These are phyloP conservation scores for Barypeithes pellucidus DNA, from an alignment of 2,888 invertebrate species.

Conservation along the genomic window DNA sequence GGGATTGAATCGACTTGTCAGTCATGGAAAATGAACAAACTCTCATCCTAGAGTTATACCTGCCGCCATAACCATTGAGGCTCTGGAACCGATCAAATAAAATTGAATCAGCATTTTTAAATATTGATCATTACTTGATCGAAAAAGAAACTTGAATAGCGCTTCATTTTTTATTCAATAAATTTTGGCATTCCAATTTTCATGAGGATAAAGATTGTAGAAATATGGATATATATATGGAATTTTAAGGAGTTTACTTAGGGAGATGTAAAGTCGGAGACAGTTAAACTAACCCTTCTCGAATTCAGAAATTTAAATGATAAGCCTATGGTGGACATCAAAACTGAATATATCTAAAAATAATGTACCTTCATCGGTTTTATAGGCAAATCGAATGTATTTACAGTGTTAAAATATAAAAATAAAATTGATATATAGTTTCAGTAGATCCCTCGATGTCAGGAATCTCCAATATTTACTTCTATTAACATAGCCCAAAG, in stretches of 20 bases:
- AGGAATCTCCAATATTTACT: too few relatives aligned
- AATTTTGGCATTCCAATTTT: too few relatives aligned
- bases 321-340: conserved; percentile 23
- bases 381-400: conserved; percentile 5
- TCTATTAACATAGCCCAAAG: too few relatives aligned
- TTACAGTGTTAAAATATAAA: background rate
- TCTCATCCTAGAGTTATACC: too few relatives aligned
- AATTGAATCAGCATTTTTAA: too few relatives aligned
- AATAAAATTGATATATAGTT: conserved; percentile 13
- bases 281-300: conserved; percentile 25
- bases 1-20: too few relatives aligned
- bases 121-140: too few relatives aligned
- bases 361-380: conserved; percentile 12
- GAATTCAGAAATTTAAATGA: conserved; percentile 20
- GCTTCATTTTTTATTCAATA: too few relatives aligned
- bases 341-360: conserved; percentile 20
- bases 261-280: background rate
- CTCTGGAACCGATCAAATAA: too few relatives aligned
- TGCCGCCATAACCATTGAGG: too few relatives aligned
- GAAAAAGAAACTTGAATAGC: too few relatives aligned
- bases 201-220: background rate
- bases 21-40: too few relatives aligned
- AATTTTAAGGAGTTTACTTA: conserved; percentile 7
- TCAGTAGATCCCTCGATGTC: background rate
- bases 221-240: background rate